Conservation (phyloP, 2,797 vertebrate species). For the Heliangelus exortis region DNA sequence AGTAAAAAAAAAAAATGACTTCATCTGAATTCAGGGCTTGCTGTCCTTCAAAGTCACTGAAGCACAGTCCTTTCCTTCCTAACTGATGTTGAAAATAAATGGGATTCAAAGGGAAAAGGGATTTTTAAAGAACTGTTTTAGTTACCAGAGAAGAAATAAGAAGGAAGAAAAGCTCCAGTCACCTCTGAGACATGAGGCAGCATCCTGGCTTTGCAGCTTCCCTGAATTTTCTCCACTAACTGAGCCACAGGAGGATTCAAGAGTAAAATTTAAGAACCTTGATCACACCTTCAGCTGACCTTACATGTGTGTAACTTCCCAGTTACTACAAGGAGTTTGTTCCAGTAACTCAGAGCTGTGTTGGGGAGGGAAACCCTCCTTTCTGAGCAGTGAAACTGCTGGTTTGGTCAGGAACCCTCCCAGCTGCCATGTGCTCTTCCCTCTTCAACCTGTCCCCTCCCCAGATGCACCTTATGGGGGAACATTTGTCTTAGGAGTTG, state of each 20-base stretch:
- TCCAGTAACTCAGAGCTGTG: neutral
- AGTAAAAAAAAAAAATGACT: neutral
- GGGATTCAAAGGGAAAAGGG: neutral
- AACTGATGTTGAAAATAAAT: neutral
- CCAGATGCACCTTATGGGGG: neutral
- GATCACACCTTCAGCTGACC: neutral
- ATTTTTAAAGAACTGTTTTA: neutral
- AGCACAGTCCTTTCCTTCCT: neutral
- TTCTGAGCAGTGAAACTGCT: neutral
- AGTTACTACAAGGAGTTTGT: neutral
- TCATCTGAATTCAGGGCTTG: neutral
- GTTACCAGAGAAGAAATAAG: neutral
- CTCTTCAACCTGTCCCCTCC: neutral
- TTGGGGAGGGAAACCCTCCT: neutral
- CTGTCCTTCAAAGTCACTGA: neutral
- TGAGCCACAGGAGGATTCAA: neutral
- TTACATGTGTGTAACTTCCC: neutral
- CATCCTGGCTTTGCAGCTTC: neutral
- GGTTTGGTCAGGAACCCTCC: neutral
- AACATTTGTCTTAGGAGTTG: neutral
- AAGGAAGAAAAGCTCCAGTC: neutral
- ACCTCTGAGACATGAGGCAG: neutral
- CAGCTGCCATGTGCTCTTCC: fast-evolving
- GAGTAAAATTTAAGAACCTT: neutral
- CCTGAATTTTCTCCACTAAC: neutral